phyloP scores from a whole-genome alignment of 2,797 vertebrate species.

The Acomys russatus region DNA sequence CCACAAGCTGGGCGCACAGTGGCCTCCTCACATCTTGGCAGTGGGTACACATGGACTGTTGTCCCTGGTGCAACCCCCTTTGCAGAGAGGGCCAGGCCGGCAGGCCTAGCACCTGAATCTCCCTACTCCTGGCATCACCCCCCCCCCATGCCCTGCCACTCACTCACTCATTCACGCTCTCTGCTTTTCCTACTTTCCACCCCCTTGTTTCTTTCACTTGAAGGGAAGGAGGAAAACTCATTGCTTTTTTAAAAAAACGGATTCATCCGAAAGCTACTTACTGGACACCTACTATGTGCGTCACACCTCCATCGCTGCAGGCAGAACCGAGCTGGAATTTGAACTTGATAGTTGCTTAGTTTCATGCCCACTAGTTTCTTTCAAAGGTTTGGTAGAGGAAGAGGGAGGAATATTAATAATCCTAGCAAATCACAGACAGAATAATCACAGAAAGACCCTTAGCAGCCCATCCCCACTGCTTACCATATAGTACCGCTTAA shows the following conservation, averaged over 20 bases:
- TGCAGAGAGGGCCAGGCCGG: not conserved
- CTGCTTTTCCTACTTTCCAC: not conserved
- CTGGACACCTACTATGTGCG: slow-evolving; percentile 32
- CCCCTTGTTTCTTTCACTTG: slow-evolving; percentile 46
- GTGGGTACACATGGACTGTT: not conserved
- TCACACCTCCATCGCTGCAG: not conserved
- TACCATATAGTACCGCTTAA: not conserved
- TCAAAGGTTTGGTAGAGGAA: not conserved
- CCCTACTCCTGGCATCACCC: not conserved
- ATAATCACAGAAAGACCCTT: not conserved
- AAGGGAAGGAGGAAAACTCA: slow-evolving; percentile 32
- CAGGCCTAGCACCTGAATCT: slow-evolving; percentile 16
- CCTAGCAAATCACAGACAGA: not conserved
- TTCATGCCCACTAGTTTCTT: not conserved
- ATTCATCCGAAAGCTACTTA: not conserved
- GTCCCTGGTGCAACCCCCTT: not conserved
- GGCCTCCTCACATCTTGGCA: not conserved
- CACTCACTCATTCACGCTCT: not conserved
- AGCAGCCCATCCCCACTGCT: not conserved
- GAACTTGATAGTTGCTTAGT: not conserved
- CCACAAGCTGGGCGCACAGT: not conserved
- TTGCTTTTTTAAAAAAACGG: not conserved
- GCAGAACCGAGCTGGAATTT: not conserved
- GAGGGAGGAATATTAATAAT: not conserved
- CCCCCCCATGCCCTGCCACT: not conserved